Evolutionary conservation across 1,140 invertebrate species (phyloP), one percentile per base, ranked within the genome.

Genomic region (Thaumatotibia leucotreta): DNA sequence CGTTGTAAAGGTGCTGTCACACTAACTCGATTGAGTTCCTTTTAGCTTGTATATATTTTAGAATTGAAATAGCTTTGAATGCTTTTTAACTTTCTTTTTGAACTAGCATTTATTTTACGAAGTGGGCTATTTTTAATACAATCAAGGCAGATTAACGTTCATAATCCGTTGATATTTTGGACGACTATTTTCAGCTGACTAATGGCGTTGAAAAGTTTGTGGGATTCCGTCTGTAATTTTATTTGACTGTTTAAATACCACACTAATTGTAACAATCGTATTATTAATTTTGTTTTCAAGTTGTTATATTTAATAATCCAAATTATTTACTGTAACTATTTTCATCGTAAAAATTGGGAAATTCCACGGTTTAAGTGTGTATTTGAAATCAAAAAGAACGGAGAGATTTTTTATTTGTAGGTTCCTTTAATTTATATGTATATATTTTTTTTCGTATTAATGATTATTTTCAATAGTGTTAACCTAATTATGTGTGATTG

Each of bases 1-100:
- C 63, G 69, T 69, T 58, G 52, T 58, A 58, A 58, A 58, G 52
- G 52, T 17, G 52, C 14, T 27, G 11, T 10, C 24, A 58, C 52
- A 58, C 52, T 58, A 27, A 14, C 39, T 27, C 11, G 24, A 27
- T 27, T 27, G 52, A 58, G 52, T 58, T n/a, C 4, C 22, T 8
- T 20, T 14, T 20, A 5, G 17, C 39, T 20, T 45, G 39, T 20
- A 45, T 45, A 45, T 45, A 2, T 45, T 20, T 45, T 20, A 45
- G 14, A 6, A 45, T 45, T 45, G 9, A 45, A 45, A 20, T 6
- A 45, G 14, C 39, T 45, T 45, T 45, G 14, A 45, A 45, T 14
- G 14, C 39, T 17, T 45, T 45, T 45, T 45, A 45, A 45, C 39
- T 29, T 29, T 29, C 6, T 6, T 45, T 20, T 45, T 20, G 20